Evolutionary conservation across 2,888 invertebrate species (phyloP), one percentile per base, ranked within the genome.

Genomic region (Nomada fucata): DNA sequence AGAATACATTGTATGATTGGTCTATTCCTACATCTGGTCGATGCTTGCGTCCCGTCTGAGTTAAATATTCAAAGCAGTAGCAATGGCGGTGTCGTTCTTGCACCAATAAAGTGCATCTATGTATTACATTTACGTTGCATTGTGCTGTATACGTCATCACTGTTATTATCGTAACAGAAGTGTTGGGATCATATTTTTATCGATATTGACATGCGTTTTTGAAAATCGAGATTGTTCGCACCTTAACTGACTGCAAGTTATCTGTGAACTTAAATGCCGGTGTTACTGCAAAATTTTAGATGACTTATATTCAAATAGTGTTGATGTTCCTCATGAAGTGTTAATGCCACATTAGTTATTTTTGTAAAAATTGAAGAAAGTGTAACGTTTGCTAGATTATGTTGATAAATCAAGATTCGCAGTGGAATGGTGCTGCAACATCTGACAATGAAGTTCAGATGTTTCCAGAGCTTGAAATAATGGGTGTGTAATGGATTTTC

Each of bases 381-480:
- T 61, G 53, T 42, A 10, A 23, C 11, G n/a, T 23, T 26, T 23
- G 11, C 15, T 50, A 53, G 29, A 87, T 64, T 55, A 92, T 92
- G 92, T 79, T 92, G 78, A 89, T 92, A 82, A 89, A 91, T 83
- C 90, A 91, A 75, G 91, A 91, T 57, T 87, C 88, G 29, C 89
- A 91, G 75, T 91, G 91, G 90, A 89, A 65, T 70, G 74, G 55
- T 67, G 63, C 55, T 18, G 55, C 76, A 47, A 80, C 85, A 63
- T 76, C 90, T 42, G 84, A 36, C 36, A 36, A 36, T 36, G 36
- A 85, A 23, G 82, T 89, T 86, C 87, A 86, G 80, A 92, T 91
- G 88, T 92, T 92, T 84, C 89, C 92, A 77, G 92, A 92, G 57
- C 85, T 91, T 57, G 89, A 86, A 23, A 68, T 83, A 50, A 83